Percentiles rank a stretch among this genome's conserved stretches.
These are phyloP conservation scores for Holothuria glaberrima DNA, from an alignment of 35 echinoderm and acorn worm species.

Conservation along the genomic window DNA sequence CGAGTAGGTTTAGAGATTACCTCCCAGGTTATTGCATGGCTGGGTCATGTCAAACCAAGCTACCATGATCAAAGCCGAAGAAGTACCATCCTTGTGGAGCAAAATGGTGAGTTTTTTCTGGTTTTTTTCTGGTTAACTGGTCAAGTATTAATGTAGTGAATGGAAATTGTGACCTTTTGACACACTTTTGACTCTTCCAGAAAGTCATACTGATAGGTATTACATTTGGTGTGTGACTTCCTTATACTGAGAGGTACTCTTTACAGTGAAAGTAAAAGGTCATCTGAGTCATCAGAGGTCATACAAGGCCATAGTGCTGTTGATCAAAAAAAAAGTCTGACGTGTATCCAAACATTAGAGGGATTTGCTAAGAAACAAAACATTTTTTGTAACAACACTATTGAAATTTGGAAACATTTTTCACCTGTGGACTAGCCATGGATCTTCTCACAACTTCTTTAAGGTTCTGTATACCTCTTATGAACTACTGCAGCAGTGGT, in stretches of 20 bases:
- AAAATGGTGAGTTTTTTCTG: background rate
- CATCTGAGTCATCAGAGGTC: background rate
- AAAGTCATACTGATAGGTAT: too few species aligned
- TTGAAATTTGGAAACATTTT: too few species aligned
- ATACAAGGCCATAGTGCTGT: background rate
- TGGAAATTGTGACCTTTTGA: background rate
- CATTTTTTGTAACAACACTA: too few species aligned
- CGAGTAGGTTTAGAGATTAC: conserved; percentile 53
- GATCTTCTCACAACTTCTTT: too few species aligned
- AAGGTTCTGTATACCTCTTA: too few species aligned
- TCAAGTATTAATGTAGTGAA: background rate
- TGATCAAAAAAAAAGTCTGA: too few species aligned
- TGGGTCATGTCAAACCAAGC: conserved; percentile 63
- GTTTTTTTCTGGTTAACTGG: background rate
- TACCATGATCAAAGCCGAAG: conserved; percentile 28
- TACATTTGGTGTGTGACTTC: too few species aligned
- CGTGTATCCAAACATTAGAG: too few species aligned
- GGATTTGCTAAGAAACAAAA: too few species aligned
- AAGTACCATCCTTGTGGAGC: conserved; percentile 17
- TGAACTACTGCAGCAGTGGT: too few species aligned
- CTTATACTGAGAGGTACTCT: too few species aligned
- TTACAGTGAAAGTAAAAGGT: background rate
- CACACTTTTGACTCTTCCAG: background rate
- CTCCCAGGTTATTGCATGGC: conserved; percentile 70
- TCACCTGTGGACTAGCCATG: too few species aligned